A percentile compares a stretch with the other conserved stretches of the same genome.
These are phyloP conservation scores for Leptodactylus fuscus DNA, from an alignment of 2,113 vertebrate species.

Conservation along the genomic window DNA sequence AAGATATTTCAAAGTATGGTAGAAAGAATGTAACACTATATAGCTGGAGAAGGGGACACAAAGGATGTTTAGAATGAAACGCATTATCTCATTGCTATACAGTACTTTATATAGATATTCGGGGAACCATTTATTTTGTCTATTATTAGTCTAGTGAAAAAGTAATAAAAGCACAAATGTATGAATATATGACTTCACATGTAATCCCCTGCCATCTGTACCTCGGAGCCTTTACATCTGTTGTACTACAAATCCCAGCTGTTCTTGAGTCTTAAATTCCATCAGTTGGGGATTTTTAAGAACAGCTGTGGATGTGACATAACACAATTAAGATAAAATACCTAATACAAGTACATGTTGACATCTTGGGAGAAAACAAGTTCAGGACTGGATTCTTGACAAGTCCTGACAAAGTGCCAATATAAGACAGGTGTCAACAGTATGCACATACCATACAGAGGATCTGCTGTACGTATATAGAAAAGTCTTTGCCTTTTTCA, in stretches of 20 bases:
- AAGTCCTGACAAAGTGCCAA: conserved; percentile 26
- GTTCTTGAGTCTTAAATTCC: background rate
- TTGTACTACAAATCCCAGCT: conserved; percentile 25
- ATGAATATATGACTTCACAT: background rate
- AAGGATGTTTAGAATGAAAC: background rate
- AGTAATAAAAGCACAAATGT: background rate
- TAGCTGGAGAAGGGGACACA: background rate
- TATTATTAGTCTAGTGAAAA: conserved; percentile 14
- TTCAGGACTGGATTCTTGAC: background rate
- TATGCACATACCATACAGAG: background rate
- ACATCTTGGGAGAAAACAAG: background rate
- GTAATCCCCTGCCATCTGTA: background rate
- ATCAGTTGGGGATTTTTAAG: background rate
- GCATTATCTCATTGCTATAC: background rate
- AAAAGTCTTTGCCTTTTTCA: background rate
- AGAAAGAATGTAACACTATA: background rate
- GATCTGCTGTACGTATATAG: background rate
- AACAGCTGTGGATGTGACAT: background rate
- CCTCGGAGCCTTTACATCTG: background rate
- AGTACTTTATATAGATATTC: background rate
- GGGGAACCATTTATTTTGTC: background rate
- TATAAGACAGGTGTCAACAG: background rate
- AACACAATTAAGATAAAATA: background rate
- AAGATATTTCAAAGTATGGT: background rate
- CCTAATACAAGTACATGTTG: background rate